Evolutionary conservation across 2,888 invertebrate species (phyloP).

Genomic region (Metalampra italica): DNA sequence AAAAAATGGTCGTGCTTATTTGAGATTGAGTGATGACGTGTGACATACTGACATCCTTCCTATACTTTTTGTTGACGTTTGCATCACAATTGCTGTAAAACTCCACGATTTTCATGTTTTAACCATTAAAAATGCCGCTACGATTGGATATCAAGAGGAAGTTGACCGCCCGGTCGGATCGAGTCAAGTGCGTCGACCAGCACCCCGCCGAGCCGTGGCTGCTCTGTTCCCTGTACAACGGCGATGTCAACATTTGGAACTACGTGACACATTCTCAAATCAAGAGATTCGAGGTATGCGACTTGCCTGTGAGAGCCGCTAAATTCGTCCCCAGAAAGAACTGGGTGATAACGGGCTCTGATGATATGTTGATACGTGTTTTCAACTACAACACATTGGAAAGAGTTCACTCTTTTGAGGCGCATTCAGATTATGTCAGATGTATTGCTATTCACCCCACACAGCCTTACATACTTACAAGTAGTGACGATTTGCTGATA

Average conservation of each 20-base stretch:
- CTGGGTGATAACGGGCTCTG: constrained; percentile 99
- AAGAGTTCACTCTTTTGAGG: constrained; percentile 96
- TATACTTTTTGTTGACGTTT: too few species aligned
- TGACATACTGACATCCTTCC: too few species aligned
- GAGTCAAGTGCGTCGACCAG: constrained; percentile 98
- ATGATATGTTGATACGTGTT: constrained; percentile 96
- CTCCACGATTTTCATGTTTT: constrained; percentile 66
- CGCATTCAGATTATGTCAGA: constrained; percentile 98
- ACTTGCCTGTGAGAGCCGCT: constrained; percentile 96
- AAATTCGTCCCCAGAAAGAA: constrained; percentile 98
- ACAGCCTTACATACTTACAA: constrained; percentile 97
- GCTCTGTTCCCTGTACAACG: constrained; percentile 98
- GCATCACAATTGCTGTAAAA: constrained; percentile 39
- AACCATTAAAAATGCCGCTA: constrained; percentile 84
- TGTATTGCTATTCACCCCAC: constrained; percentile 98
- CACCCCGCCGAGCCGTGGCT: constrained; percentile 99
- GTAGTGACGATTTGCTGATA: constrained; percentile 98
- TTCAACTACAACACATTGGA: constrained; percentile 99
- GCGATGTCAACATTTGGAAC: constrained; percentile 99
- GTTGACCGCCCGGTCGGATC: constrained; percentile 97
- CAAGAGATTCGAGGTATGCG: constrained; percentile 93
- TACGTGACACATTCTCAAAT: constrained; percentile 95
- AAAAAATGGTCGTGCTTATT: too few species aligned
- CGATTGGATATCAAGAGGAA: constrained; percentile 99
- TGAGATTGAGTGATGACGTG: too few species aligned